These are phyloP conservation scores for Mus spretus DNA, from an alignment of 2,797 vertebrate species.

Conservation along the genomic window DNA sequence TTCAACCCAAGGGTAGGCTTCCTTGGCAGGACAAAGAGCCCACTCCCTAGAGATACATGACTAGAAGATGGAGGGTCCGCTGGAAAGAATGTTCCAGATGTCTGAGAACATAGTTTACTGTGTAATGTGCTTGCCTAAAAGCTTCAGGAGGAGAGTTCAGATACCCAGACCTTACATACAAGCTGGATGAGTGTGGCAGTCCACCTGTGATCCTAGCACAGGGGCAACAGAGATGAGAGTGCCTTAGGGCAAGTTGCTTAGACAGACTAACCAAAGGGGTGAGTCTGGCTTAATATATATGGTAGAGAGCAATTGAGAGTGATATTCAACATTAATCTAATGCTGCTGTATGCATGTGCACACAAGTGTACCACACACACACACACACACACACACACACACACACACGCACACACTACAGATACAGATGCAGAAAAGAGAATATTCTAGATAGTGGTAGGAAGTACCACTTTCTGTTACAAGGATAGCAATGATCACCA, in stretches of 20 bases:
- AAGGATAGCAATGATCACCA: not conserved
- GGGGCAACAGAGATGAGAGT: not conserved
- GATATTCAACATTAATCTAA: not conserved
- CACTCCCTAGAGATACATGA: not conserved
- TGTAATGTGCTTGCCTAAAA: not conserved
- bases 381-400: not conserved
- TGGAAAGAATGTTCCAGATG: not conserved
- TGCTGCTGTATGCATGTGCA: not conserved
- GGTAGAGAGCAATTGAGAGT: not conserved
- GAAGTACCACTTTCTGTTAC: not conserved
- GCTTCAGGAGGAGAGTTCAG: not conserved
- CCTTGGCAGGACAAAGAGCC: not conserved
- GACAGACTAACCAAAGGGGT: not conserved
- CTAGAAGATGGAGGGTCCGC: not conserved
- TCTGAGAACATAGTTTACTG: not conserved
- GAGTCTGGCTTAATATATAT: not conserved
- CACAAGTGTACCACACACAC: too few relatives aligned
- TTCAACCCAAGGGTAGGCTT: not conserved
- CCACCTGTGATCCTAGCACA: not conserved
- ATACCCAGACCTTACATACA: not conserved
- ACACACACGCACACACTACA: not conserved
- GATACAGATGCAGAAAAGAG: not conserved
- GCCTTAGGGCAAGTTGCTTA: not conserved
- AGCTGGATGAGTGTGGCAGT: not conserved
- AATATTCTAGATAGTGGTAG: not conserved